phyloP scores from a whole-genome alignment of 2,797 vertebrate species.

The Coluber constrictor region DNA sequence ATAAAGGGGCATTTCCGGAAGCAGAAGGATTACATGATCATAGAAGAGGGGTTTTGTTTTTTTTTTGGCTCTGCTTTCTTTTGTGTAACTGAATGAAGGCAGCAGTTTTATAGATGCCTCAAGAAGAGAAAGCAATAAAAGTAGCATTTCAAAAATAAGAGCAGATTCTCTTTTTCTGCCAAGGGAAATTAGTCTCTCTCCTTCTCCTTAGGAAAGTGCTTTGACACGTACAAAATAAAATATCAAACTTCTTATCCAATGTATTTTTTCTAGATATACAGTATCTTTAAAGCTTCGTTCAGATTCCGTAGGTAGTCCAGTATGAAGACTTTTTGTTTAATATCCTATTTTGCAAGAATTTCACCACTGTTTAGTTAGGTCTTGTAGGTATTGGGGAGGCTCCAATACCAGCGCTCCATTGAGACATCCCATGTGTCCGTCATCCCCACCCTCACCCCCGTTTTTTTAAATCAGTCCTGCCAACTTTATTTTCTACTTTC shows the following conservation, averaged over 20 bases:
- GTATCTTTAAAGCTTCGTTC: background rate
- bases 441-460: fast-evolving
- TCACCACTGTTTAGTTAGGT: background rate
- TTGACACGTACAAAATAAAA: background rate
- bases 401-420: background rate
- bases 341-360: background rate
- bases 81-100: background rate
- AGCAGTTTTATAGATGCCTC: background rate
- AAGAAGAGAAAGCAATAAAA: background rate
- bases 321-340: background rate
- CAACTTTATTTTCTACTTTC: background rate
- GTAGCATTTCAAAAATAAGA: background rate
- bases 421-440: background rate
- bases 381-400: background rate
- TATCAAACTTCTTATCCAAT: background rate
- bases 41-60: background rate
- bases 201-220: background rate
- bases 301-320: background rate
- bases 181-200: background rate
- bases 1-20: background rate
- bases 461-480: background rate
- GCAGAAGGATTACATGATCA: background rate
- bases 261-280: background rate
- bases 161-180: background rate
- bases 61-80: background rate